These are phyloP conservation scores for Mesorhabditis sp. DNA, from an alignment of 2,888 invertebrate genomes.

Conservation along the genomic window DNA sequence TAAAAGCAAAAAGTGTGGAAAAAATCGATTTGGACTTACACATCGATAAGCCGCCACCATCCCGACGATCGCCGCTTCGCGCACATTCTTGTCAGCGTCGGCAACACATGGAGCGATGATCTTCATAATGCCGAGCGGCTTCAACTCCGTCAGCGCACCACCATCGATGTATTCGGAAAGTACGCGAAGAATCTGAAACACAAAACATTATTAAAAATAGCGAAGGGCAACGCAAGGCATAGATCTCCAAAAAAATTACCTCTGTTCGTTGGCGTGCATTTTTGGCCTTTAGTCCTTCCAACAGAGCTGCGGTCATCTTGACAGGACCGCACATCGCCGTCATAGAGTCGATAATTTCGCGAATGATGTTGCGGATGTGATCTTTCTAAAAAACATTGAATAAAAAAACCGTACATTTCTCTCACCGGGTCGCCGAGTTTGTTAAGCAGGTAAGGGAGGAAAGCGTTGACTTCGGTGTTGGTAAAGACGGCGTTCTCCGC, in stretches of 20 bases:
- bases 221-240: not conserved
- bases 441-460: constrained; percentile 86
- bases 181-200: constrained; percentile 2
- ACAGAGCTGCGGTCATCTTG: constrained; percentile 29
- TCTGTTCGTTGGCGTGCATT: constrained; percentile 93
- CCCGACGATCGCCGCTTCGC: constrained; percentile 91
- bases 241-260: constrained; percentile 11
- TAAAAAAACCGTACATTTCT: constrained; percentile 18
- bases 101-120: constrained; percentile 90
- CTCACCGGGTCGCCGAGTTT: constrained; percentile 67
- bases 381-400: not conserved
- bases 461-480: constrained; percentile 80
- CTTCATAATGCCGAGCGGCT: constrained; percentile 69
- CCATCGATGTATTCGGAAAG: constrained; percentile 17
- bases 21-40: constrained; percentile 76
- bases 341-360: constrained; percentile 31
- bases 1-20: constrained; percentile 76
- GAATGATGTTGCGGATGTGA: constrained; percentile 7
- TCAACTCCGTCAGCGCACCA: constrained; percentile 9
- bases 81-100: constrained; percentile 88
- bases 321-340: constrained; percentile 32
- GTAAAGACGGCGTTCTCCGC: constrained; percentile 66
- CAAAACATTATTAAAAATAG: not conserved
- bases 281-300: constrained; percentile 88
- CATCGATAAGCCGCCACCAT: constrained; percentile 83